Evolutionary conservation across 2,888 invertebrate genomes (phyloP), one percentile per base, ranked within the genome.

Genomic region (Parnassius smintheus): DNA sequence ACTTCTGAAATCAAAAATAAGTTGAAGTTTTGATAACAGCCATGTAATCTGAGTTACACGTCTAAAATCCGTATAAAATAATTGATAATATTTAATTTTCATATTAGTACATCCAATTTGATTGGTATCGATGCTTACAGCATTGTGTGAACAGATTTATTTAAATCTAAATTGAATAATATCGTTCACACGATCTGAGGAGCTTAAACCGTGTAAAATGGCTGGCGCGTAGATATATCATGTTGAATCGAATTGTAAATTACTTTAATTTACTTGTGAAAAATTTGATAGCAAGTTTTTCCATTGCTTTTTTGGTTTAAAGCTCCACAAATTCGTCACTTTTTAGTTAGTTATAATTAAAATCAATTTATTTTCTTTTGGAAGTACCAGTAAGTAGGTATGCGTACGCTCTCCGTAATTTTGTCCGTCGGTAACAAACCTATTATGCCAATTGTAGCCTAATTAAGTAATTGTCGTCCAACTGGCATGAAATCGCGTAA

Each of bases 401-500:
- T 44, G 44, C 11, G 2, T 44, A 44, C 44, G 11, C 11, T 44
- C 44, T 44, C 7, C 4, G 7, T 46, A 49, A 49, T 13, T 18
- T 8, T 49, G 49, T 51, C 58, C 56, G 59, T n/a, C 61, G 54
- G 65, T 59, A 35, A 52, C 25, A 52, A 52, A 12, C 2, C 41
- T 25, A 46, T 61, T 63, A 66, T 62, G 66, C 66, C 70, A 68
- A 68, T 65, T 69, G 65, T 66, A 74, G 73, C 70, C 73, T 70
- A 82, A 81, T 77, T 74, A 77, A 68, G 66, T 69, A 72, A 75
- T 77, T 73, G 73, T 67, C 62, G 75, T 73, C 74, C 78, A 81
- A 85, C 80, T 80, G 77, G 75, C 78, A 76, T 83, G 77, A 81
- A 85, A 86, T 84, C 78, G 75, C 75, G 72, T 77, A 80, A 77